These are phyloP conservation scores for Cantharis flavilabris DNA, from an alignment of 2,888 invertebrate genomes.

Conservation along the genomic window DNA sequence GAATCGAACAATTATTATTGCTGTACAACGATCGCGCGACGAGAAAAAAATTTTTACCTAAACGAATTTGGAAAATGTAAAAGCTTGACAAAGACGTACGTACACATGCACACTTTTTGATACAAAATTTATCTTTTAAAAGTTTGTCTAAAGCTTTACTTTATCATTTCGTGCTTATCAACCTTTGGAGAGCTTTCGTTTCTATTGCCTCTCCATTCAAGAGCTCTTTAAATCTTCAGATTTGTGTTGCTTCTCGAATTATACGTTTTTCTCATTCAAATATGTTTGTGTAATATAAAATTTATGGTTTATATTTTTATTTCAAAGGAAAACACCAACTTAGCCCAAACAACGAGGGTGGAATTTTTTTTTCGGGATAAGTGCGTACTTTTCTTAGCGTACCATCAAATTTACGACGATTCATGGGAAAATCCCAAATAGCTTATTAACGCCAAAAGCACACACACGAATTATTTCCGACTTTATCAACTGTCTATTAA, in stretches of 20 bases:
- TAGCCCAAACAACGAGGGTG: not conserved
- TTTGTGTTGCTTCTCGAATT: not conserved
- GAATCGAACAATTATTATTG: not conserved
- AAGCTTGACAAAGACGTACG: not conserved
- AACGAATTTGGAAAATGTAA: not conserved
- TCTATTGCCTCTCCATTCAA: conserved; percentile 6
- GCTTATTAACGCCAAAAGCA: conserved; percentile 9
- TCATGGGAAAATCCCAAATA: conserved; percentile 18
- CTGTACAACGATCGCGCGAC: not conserved
- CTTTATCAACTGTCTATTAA: conserved; percentile 5
- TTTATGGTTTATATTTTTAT: not conserved
- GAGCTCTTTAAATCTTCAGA: not conserved
- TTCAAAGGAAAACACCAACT: not conserved
- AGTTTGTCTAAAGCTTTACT: not conserved
- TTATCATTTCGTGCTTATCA: conserved; percentile 14
- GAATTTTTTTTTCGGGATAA: not conserved
- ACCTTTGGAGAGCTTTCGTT: conserved; percentile 7
- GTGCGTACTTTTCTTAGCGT: not conserved
- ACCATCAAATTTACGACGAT: not conserved
- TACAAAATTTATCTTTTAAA: not conserved
- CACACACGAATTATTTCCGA: conserved; percentile 10
- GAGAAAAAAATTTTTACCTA: not conserved
- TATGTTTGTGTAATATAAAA: not conserved
- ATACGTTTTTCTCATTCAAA: not conserved
- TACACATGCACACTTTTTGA: not conserved